Evolutionary conservation across 1,140 invertebrate genomes (phyloP).

Genomic region (Pseudomyrmex sp.): DNA sequence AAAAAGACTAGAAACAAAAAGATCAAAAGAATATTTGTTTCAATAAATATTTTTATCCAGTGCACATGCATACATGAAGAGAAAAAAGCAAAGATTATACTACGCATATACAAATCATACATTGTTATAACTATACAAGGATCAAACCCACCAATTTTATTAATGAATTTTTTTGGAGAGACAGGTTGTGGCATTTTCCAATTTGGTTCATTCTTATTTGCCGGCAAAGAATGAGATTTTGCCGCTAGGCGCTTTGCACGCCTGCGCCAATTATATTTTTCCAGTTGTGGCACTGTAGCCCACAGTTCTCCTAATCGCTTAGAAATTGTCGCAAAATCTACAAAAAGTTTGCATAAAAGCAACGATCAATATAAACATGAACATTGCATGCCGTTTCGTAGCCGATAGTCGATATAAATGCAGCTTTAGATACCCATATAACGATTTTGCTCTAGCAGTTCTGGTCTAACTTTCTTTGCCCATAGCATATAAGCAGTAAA

Average conservation of each 20-base stretch:
- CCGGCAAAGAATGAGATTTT: slow-evolving; percentile 80
- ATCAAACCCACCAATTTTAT: slow-evolving; percentile 82
- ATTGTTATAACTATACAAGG: slow-evolving; percentile 60
- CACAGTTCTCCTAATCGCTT: slow-evolving; percentile 93
- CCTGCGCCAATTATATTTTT: slow-evolving; percentile 90
- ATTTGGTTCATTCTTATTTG: slow-evolving; percentile 78
- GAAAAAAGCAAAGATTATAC: slow-evolving; percentile 56
- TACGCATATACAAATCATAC: slow-evolving; percentile 48
- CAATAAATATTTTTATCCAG: slow-evolving; percentile 49
- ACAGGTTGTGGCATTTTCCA: slow-evolving; percentile 83
- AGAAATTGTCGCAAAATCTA: slow-evolving; percentile 92
- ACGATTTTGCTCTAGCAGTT: slow-evolving; percentile 89
- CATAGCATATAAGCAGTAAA: slow-evolving; percentile 96
- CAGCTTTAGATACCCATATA: slow-evolving; percentile 87
- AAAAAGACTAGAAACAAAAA: slow-evolving; percentile 52
- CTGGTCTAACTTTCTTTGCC: slow-evolving; percentile 92
- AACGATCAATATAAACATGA: slow-evolving; percentile 77
- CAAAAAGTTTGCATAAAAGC: slow-evolving; percentile 68
- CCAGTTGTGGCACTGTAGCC: slow-evolving; percentile 89
- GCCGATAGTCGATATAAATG: slow-evolving; percentile 50
- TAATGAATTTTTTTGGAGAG: slow-evolving; percentile 84
- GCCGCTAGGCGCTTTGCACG: slow-evolving; percentile 90
- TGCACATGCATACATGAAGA: slow-evolving; percentile 67
- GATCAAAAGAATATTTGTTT: slow-evolving; percentile 48
- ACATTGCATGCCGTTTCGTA: slow-evolving; percentile 40